Percentiles rank a stretch among this genome's conserved stretches.
These are phyloP conservation scores for Rafetus swinhoei DNA, from an alignment of 2,113 vertebrate genomes.

Conservation along the genomic window DNA sequence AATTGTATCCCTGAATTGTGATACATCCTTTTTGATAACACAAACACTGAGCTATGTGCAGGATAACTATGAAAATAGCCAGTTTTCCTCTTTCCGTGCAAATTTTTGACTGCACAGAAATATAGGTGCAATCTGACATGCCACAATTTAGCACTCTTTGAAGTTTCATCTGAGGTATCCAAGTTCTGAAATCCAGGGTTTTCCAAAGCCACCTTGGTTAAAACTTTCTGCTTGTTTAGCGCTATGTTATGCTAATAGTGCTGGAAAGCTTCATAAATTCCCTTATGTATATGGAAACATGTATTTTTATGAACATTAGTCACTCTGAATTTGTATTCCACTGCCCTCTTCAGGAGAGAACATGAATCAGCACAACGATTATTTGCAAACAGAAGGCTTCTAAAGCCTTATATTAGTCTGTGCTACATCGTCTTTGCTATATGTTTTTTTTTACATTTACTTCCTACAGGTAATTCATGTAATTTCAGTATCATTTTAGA, in stretches of 20 bases:
- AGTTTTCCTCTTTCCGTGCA: not conserved
- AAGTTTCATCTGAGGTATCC: not conserved
- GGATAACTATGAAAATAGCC: not conserved
- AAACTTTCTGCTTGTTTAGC: rapidly evolving
- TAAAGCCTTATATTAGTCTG: rapidly evolving
- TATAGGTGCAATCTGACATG: not conserved
- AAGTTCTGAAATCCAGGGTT: not conserved
- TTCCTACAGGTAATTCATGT: rapidly evolving
- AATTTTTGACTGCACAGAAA: rapidly evolving
- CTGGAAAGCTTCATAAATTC: rapidly evolving
- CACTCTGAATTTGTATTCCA: slow-evolving; percentile 61
- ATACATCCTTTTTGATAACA: not conserved
- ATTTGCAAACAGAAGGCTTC: rapidly evolving
- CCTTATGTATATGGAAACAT: not conserved
- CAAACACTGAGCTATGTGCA: not conserved
- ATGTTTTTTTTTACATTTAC: not conserved
- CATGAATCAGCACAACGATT: not conserved
- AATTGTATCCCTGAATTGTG: not conserved
- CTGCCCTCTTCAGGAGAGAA: slow-evolving; percentile 71
- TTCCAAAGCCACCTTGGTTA: rapidly evolving
- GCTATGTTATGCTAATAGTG: rapidly evolving
- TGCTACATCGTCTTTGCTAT: rapidly evolving
- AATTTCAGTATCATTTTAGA: rapidly evolving
- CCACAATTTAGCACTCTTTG: rapidly evolving
- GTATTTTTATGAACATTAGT: not conserved